These are phyloP conservation scores for Drosophila arawakana DNA, from an alignment of 1,140 invertebrate species.

Conservation along the genomic window DNA sequence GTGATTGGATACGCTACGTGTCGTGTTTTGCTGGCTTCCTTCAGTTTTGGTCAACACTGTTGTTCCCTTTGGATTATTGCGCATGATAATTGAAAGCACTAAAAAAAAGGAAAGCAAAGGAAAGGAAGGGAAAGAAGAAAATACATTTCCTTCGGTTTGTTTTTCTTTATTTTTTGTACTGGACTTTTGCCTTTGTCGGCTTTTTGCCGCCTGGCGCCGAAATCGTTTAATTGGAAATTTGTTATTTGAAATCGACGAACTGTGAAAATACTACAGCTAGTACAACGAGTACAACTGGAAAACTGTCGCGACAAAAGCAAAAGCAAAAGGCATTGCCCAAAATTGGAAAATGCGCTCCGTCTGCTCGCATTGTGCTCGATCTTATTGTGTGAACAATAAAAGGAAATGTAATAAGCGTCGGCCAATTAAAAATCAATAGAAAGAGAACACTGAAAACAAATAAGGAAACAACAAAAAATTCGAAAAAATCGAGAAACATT, in stretches of 20 bases:
- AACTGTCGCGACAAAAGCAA: slow-evolving; percentile 16
- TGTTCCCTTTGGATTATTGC: slow-evolving; percentile 47
- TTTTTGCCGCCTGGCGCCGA: slow-evolving; percentile 33
- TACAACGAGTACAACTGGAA: background rate
- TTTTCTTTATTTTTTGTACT: background rate
- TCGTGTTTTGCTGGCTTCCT: slow-evolving; percentile 10
- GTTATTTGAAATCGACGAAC: slow-evolving; percentile 69
- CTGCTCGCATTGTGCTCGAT: slow-evolving; percentile 3
- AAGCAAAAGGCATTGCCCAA: slow-evolving; percentile 15
- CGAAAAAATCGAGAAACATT: too few species aligned
- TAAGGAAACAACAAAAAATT: background rate
- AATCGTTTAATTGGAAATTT: slow-evolving; percentile 76
- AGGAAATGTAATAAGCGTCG: slow-evolving; percentile 51
- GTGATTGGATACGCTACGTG: slow-evolving; percentile 36
- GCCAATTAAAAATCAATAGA: slow-evolving; percentile 35
- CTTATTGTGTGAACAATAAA: slow-evolving; percentile 38
- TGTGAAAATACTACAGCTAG: slow-evolving; percentile 38
- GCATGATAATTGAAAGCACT: slow-evolving; percentile 66
- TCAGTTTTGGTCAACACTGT: slow-evolving; percentile 8
- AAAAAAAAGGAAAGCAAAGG: too few species aligned
- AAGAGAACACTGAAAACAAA: background rate
- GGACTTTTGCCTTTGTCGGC: slow-evolving; percentile 28
- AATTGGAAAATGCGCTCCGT: slow-evolving; percentile 47
- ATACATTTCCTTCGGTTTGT: slow-evolving; percentile 13
- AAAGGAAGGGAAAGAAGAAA: background rate